Conservation (phyloP, 1,140 invertebrate species). For the Sweltsa coloradensis region DNA sequence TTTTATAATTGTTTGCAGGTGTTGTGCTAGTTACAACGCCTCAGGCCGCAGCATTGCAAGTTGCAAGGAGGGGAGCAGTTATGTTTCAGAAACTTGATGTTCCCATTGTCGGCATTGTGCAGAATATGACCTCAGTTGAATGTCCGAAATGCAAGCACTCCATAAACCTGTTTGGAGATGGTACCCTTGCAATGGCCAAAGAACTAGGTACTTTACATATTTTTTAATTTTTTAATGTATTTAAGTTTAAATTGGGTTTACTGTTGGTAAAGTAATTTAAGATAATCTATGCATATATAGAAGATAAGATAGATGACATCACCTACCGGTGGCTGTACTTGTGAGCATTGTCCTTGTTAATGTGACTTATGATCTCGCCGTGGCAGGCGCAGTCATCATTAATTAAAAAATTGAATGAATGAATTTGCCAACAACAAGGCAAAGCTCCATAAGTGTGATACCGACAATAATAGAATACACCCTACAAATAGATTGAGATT, state of each 20-base stretch:
- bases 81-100: slow-evolving; percentile 72
- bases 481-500: no score
- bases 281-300: not conserved
- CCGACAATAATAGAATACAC: no score
- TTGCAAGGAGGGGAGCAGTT: slow-evolving; percentile 61
- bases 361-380: not conserved
- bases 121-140: slow-evolving; percentile 69
- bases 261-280: no score
- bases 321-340: no score
- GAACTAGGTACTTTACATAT: slow-evolving; percentile 29
- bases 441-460: no score
- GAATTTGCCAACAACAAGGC: no score
- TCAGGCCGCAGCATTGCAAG: slow-evolving; percentile 67
- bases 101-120: slow-evolving; percentile 67
- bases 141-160: slow-evolving; percentile 56
- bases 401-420: no score
- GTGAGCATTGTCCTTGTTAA: not conserved
- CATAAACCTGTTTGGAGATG: slow-evolving; percentile 46
- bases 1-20: slow-evolving; percentile 32
- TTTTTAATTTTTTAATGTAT: not conserved
- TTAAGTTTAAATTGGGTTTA: not conserved
- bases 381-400: no score
- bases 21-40: slow-evolving; percentile 76
- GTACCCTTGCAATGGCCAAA: slow-evolving; percentile 36
- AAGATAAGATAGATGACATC: no score